phyloP scores from a whole-genome alignment of 2,113 vertebrate species.

The Benitochromis conjunctus region DNA sequence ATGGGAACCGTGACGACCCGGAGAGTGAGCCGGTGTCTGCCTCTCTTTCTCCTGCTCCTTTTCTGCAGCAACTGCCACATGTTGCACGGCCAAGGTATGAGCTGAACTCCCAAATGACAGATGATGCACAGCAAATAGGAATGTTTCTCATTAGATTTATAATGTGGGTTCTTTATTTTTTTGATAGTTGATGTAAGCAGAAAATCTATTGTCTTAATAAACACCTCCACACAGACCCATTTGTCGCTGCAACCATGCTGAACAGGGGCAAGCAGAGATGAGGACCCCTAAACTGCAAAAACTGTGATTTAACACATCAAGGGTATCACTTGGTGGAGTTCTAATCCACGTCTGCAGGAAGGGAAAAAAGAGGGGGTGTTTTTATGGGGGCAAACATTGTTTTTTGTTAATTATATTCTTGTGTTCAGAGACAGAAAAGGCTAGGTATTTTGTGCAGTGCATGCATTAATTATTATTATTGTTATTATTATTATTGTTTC shows the following conservation, averaged over 20 bases:
- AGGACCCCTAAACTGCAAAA: background rate
- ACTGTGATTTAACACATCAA: constrained; percentile 17
- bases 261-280: background rate
- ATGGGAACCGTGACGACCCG: background rate
- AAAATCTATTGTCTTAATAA: background rate
- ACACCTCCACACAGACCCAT: background rate
- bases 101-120: background rate
- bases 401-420: background rate
- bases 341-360: background rate
- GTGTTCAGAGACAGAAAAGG: background rate
- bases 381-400: background rate
- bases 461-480: constrained; percentile 30
- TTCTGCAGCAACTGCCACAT: constrained; percentile 64
- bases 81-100: constrained; percentile 74
- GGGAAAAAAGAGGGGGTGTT: background rate
- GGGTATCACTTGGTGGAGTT: background rate
- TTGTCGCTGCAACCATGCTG: background rate
- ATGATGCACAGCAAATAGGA: background rate
- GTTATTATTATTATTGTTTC: constrained; percentile 30
- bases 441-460: background rate
- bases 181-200: background rate
- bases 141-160: background rate
- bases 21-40: constrained; percentile 12
- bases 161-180: background rate
- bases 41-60: constrained; percentile 45